phyloP scores from a whole-genome alignment of 2,888 invertebrate species.

The Callinectes sapidus region DNA sequence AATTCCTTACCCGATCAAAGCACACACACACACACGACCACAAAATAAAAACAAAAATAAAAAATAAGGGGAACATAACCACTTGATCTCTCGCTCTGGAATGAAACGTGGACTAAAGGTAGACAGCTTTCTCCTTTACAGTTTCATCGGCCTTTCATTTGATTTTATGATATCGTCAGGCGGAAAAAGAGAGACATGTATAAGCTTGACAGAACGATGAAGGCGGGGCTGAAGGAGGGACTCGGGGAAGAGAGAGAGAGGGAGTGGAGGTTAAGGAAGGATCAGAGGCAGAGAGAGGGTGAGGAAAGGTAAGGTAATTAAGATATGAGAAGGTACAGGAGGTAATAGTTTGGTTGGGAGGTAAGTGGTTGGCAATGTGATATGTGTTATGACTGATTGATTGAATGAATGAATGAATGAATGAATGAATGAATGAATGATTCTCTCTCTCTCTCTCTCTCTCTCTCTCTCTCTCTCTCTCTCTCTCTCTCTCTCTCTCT shows the following conservation, averaged over 20 bases:
- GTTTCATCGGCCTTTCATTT: background rate
- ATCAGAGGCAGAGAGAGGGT: background rate
- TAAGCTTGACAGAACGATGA: background rate
- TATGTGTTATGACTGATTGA: background rate
- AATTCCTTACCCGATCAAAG: background rate
- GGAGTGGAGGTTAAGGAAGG: background rate
- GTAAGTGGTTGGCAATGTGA: background rate
- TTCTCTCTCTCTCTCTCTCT: background rate
- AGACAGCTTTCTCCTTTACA: background rate
- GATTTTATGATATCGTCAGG: background rate
- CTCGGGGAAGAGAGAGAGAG: background rate
- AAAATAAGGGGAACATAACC: background rate
- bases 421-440: too few species aligned
- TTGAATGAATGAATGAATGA: too few species aligned
- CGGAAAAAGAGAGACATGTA: background rate
- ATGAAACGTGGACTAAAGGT: background rate
- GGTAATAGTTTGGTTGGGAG: background rate
- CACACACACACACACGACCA: background rate
- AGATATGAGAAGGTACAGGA: too few species aligned
- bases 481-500: constrained; percentile 10
- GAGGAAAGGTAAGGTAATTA: background rate
- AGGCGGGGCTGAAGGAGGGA: too few species aligned
- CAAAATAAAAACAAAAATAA: background rate
- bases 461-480: constrained; percentile 5
- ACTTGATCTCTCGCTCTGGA: background rate